These are phyloP conservation scores for Picathartes gymnocephalus DNA, from an alignment of 2,113 vertebrate species.

Conservation along the genomic window DNA sequence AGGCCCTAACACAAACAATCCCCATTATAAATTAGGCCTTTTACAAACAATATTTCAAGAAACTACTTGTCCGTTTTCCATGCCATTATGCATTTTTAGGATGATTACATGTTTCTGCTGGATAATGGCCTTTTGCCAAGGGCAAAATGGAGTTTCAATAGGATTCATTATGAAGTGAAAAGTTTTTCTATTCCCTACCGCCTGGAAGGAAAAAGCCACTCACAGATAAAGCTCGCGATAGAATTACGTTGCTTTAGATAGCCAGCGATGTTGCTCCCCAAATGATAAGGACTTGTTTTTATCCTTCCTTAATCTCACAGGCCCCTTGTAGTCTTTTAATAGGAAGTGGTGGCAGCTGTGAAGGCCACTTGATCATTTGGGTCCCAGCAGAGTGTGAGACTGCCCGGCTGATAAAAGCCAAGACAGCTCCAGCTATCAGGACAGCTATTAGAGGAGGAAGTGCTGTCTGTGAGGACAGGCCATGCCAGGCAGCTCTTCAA, in stretches of 20 bases:
- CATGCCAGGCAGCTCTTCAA: conserved; percentile 32
- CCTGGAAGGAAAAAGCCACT: conserved; percentile 75
- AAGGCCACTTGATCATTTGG: conserved; percentile 69
- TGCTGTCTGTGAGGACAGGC: background rate
- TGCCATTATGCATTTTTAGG: conserved; percentile 84
- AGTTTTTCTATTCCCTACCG: conserved; percentile 68
- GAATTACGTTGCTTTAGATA: conserved; percentile 72
- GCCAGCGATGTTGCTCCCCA: conserved; percentile 65
- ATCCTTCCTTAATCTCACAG: conserved; percentile 56
- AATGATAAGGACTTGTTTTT: conserved; percentile 70
- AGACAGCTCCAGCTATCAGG: conserved; percentile 42
- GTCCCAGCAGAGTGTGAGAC: conserved; percentile 34
- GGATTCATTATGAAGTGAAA: conserved; percentile 74
- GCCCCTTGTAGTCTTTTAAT: conserved; percentile 60
- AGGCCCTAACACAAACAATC: conserved; percentile 68
- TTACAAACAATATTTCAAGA: conserved; percentile 75
- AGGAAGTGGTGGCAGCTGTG: conserved; percentile 63
- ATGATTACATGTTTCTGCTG: conserved; percentile 89
- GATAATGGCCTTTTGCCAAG: conserved; percentile 85
- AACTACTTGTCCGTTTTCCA: conserved; percentile 82
- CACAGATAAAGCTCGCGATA: conserved; percentile 72
- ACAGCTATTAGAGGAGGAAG: background rate
- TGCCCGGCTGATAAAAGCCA: conserved; percentile 59
- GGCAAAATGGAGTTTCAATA: conserved; percentile 72
- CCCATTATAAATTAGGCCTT: conserved; percentile 71